Evolutionary conservation across 2,113 vertebrate genomes (phyloP).

Genomic region (Rattus norvegicus): DNA sequence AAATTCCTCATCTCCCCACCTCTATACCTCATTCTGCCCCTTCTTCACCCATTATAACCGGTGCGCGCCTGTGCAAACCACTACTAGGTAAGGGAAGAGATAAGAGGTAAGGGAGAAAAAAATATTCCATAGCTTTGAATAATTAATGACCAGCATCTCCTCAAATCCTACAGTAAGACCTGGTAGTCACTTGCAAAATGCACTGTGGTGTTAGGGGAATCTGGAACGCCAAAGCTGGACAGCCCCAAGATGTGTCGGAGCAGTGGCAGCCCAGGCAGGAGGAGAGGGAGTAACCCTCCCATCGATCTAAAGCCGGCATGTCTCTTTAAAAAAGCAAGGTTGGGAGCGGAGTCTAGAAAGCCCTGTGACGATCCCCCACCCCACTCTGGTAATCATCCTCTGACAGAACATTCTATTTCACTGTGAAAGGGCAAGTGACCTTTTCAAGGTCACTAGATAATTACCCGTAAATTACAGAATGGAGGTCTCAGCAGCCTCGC

Average conservation of each 20-base stretch:
- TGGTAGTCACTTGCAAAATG: neutral
- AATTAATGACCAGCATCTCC: neutral
- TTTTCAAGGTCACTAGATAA: slow-evolving; percentile 47
- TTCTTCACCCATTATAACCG: neutral
- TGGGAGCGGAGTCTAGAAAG: neutral
- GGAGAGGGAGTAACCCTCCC: neutral
- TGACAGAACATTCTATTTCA: neutral
- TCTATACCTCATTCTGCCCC: slow-evolving; percentile 28
- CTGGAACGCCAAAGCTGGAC: neutral
- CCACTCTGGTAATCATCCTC: neutral
- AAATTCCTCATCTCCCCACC: slow-evolving; percentile 58
- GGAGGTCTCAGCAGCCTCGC: neutral
- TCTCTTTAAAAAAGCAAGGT: neutral
- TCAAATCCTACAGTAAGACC: neutral
- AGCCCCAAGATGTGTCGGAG: accelerated
- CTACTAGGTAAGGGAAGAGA: neutral
- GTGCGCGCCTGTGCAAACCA: neutral
- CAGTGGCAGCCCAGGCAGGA: neutral
- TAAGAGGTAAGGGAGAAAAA: neutral
- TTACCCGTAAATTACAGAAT: neutral
- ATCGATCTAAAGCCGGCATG: neutral
- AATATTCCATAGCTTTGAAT: neutral
- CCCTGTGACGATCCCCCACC: neutral
- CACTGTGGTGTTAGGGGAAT: neutral
- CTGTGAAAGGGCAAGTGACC: neutral